phyloP scores from a whole-genome alignment of 2,888 invertebrate genomes.

The Cataglyphis cursor region DNA sequence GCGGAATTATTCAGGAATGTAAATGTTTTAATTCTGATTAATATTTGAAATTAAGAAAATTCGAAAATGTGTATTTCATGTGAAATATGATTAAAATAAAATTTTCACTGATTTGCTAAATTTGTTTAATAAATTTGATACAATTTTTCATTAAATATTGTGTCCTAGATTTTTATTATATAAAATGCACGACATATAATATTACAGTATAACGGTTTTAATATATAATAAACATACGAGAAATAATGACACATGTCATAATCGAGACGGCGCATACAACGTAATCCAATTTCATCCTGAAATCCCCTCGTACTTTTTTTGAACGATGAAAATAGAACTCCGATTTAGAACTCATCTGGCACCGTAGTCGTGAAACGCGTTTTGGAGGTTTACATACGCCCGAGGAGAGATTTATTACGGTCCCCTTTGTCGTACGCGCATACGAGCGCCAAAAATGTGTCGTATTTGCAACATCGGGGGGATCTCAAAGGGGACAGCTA shows the following conservation, averaged over 20 bases:
- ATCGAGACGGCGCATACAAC: not conserved
- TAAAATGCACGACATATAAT: not conserved
- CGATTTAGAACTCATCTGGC: constrained; percentile 32
- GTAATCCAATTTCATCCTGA: constrained; percentile 6
- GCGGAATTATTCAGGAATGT: not conserved
- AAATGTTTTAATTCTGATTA: not conserved
- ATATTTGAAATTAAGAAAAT: not conserved
- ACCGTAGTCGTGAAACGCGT: constrained; percentile 12
- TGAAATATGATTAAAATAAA: constrained; percentile 11
- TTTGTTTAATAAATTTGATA: not conserved
- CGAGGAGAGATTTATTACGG: constrained; percentile 59
- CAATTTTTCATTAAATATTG: not conserved
- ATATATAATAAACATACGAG: not conserved
- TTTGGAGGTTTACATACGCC: constrained; percentile 20
- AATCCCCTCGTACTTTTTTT: not conserved
- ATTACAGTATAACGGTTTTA: not conserved
- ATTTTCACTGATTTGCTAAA: not conserved
- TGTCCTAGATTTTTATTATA: not conserved
- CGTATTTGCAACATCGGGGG: constrained; percentile 25
- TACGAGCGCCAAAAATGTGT: constrained; percentile 35
- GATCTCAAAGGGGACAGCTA: constrained; percentile 64
- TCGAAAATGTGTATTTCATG: not conserved
- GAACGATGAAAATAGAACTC: constrained; percentile 11
- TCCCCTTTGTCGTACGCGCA: constrained; percentile 57
- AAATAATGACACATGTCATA: constrained; percentile 10